A percentile compares a stretch with the other conserved stretches of the same genome.
These are phyloP conservation scores for Physeter macrocephalus DNA, from an alignment of 2,113 vertebrate genomes.

Conservation along the genomic window DNA sequence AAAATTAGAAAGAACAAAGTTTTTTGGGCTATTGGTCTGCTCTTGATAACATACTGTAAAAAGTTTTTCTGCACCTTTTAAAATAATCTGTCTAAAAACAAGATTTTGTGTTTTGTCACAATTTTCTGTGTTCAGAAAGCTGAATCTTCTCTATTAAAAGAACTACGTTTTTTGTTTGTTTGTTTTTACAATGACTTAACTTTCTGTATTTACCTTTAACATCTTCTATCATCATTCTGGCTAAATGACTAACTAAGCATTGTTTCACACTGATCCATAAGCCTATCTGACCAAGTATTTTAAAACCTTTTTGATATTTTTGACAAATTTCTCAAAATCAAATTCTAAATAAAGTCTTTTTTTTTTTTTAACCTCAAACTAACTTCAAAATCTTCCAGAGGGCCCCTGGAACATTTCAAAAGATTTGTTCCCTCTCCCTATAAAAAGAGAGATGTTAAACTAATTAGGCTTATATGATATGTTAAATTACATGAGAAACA, in stretches of 20 bases:
- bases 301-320: not conserved
- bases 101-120: not conserved
- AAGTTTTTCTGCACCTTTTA: not conserved
- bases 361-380: not conserved
- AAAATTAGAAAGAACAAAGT: not conserved
- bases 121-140: not conserved
- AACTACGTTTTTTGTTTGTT: not conserved
- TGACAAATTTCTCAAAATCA: not conserved
- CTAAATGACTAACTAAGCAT: not conserved
- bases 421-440: not conserved
- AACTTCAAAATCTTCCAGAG: not conserved
- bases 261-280: not conserved
- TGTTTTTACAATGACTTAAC: not conserved
- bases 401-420: not conserved
- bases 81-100: not conserved
- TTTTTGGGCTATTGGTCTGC: not conserved
- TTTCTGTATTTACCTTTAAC: not conserved
- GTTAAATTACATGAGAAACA: no score
- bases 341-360: not conserved
- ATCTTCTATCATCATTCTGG: not conserved
- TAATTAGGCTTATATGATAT: not conserved
- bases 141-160: not conserved
- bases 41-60: not conserved
- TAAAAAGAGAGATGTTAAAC: not conserved
- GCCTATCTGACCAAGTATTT: not conserved